Percentiles rank a stretch among this genome's conserved stretches.
Conservation (phyloP, 2,888 invertebrate species). For the Abrostola tripartita region DNA sequence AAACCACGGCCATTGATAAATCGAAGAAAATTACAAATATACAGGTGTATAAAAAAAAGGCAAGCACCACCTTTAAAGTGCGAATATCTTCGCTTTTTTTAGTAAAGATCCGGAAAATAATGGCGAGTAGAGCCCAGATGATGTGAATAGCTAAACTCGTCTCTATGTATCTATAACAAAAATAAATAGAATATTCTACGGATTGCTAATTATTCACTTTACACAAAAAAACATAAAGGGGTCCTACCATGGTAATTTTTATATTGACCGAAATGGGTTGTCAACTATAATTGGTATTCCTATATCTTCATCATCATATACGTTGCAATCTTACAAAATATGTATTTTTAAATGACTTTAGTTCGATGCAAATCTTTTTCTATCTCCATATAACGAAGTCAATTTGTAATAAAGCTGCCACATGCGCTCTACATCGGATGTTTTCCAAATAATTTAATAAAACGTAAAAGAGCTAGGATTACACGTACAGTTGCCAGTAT, state of each 20-base stretch:
- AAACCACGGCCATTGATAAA: conserved; percentile 77
- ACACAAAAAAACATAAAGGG: too few species aligned
- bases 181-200: neutral
- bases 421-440: conserved; percentile 1
- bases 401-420: conserved; percentile 33
- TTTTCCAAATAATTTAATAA: neutral
- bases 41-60: conserved; percentile 60
- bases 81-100: conserved; percentile 40
- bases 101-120: conserved; percentile 56
- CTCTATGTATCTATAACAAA: conserved; percentile 69
- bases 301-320: neutral
- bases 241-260: too few species aligned
- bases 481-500: neutral
- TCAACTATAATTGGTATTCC: neutral
- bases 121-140: conserved; percentile 67
- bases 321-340: neutral
- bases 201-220: neutral
- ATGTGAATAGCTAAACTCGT: conserved; percentile 67
- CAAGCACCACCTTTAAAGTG: conserved; percentile 59
- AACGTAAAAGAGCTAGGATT: conserved; percentile 12
- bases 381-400: conserved; percentile 21
- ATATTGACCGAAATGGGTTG: too few species aligned
- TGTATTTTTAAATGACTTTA: conserved; percentile 7
- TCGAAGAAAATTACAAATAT: conserved; percentile 69
- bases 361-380: conserved; percentile 14